Percentiles rank a stretch among this genome's conserved stretches.
phyloP scores from a whole-genome alignment of 2,113 vertebrate genomes.

The Nestor notabilis region DNA sequence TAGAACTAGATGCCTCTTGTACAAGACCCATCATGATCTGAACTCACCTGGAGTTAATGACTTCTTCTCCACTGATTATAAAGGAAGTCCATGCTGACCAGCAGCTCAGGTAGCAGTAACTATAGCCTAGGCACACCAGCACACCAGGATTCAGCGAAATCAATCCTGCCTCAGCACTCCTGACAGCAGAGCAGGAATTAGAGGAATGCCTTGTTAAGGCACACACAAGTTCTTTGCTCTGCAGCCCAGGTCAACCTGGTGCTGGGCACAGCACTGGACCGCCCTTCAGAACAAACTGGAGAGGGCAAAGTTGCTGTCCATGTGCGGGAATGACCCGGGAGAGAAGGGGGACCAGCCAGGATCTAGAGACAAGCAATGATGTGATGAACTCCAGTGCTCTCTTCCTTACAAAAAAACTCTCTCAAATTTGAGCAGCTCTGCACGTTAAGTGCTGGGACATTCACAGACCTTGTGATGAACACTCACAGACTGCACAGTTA shows the following conservation, averaged over 20 bases:
- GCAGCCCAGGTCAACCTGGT: not conserved
- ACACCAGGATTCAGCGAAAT: not conserved
- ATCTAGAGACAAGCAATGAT: not conserved
- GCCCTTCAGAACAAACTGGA: not conserved
- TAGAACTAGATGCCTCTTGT: not conserved
- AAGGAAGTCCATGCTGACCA: not conserved
- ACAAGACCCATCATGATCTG: not conserved
- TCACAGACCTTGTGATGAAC: not conserved
- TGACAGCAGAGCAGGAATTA: fast-evolving
- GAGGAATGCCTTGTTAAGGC: not conserved
- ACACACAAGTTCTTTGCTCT: not conserved
- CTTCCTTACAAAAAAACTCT: not conserved
- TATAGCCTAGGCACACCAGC: not conserved
- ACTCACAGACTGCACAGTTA: not conserved
- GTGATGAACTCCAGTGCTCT: not conserved
- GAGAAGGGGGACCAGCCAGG: not conserved
- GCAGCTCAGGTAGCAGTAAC: not conserved
- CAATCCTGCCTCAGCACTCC: not conserved
- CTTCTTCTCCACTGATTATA: not conserved
- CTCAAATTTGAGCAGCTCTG: not conserved
- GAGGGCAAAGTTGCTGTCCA: not conserved
- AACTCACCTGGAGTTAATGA: not conserved
- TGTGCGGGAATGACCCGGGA: not conserved
- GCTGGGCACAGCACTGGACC: not conserved
- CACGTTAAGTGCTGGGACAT: not conserved